Base-by-base conservation (phyloP, 2,113 vertebrate genomes). In the Anhinga rufa region DNA sequence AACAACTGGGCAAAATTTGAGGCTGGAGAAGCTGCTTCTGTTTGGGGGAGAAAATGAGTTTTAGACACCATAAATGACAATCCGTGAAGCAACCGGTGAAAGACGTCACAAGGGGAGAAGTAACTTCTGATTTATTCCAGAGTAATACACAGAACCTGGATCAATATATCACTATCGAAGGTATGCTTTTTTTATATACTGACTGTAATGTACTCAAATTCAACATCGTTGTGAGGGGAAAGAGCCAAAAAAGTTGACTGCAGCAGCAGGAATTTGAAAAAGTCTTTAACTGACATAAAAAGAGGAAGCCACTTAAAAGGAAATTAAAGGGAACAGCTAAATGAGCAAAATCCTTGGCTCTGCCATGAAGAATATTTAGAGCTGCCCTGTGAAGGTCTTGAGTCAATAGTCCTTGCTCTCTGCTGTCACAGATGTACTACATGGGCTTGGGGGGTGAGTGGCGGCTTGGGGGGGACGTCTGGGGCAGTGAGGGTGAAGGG, bases 21-120 rank as follows among this genome's bases (percentile, higher is more conserved):
- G 66, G 36, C 58, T 86, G 86, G 32, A 83, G 48, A 52, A 90
- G 60, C 65, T 84, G 55, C 61, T 82, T 57, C 82, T 82, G 54
- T 84, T 58, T 49, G 64, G 88, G 62, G 79, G 48, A 88, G 93
- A 58, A 93, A 94, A 90, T 68, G 82, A 54, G 51, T 75, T 95
- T 93, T 85, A 54, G 74, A 28, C 25, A 22, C 48, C 34, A 14
- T 26, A 54, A 71, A 54, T 54, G 85, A 34, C 61, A 66, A 70
- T 34, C 46, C 1, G 7, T 29, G 88, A 74, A 85, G 69, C 60
- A 70, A 71, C 71, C 0, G 0, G 42, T 34, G 83, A 80, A 79
- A 58, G 60, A 34, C 57, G 51, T 68, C n/a, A 25, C 24, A 36
- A 68, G 70, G 24, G 69, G 74, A 92, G 44, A 85, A 79, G 61